Conservation (phyloP, 2,888 invertebrate genomes). For the Xanthorhoe spadicearia region DNA sequence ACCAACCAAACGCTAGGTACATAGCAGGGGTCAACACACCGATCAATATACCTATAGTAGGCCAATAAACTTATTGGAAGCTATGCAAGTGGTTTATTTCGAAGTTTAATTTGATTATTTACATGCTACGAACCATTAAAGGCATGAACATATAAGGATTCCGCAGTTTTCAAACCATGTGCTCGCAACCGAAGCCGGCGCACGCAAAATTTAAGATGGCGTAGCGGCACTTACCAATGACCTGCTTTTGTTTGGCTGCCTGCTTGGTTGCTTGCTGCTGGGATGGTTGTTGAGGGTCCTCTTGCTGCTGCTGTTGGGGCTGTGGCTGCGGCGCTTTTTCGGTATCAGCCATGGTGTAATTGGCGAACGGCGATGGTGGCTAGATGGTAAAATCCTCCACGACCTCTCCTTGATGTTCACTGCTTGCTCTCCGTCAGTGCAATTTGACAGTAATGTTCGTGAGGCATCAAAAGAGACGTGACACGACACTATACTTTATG, state of each 20-base stretch:
- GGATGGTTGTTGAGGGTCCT: conserved; percentile 88
- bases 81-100: conserved; percentile 19
- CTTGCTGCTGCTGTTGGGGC: conserved; percentile 86
- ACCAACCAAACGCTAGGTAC: conserved; percentile 37
- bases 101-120: conserved; percentile 22
- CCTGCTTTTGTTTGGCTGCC: conserved; percentile 92
- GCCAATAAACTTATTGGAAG: conserved; percentile 17
- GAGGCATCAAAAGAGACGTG: conserved; percentile 5
- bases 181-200: conserved; percentile 70
- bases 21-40: conserved; percentile 59
- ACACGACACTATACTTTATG: neutral
- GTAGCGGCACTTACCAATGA: conserved; percentile 90
- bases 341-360: conserved; percentile 98
- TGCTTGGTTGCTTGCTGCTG: conserved; percentile 83
- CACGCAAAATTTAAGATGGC: conserved; percentile 77
- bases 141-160: conserved; percentile 40
- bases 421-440: conserved; percentile 86
- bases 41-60: conserved; percentile 18
- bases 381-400: conserved; percentile 90
- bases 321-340: conserved; percentile 92
- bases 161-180: conserved; percentile 64
- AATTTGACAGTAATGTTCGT: conserved; percentile 48
- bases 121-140: conserved; percentile 21
- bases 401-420: conserved; percentile 90
- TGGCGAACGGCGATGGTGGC: conserved; percentile 90